Evolutionary conservation across 2,797 vertebrate genomes (phyloP).

Genomic region (Lagorchestes hirsutus): DNA sequence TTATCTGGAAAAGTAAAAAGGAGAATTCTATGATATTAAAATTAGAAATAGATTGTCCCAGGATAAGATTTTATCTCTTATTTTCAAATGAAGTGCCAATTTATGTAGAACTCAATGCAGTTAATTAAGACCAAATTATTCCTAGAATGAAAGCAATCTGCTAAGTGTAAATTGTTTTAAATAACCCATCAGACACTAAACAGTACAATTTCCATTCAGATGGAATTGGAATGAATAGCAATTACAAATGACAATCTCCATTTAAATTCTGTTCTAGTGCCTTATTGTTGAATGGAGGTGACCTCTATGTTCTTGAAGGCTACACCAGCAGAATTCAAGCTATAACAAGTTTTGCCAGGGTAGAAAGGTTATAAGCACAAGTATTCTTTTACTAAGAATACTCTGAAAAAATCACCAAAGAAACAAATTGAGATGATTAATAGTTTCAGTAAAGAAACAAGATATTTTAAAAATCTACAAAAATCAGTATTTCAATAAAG

Average conservation of each 20-base stretch:
- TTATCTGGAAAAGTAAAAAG: constrained; percentile 84
- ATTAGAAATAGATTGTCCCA: constrained; percentile 24
- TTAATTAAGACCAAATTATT: constrained; percentile 29
- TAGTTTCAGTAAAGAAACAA: not conserved
- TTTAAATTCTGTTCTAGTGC: not conserved
- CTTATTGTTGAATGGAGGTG: not conserved
- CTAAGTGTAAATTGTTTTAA: constrained; percentile 20
- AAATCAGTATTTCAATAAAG: not conserved
- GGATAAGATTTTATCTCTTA: constrained; percentile 7
- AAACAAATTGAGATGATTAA: not conserved
- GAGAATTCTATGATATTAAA: constrained; percentile 41
- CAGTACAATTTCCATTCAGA: not conserved
- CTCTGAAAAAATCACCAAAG: not conserved
- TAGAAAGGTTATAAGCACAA: not conserved
- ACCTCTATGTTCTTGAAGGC: not conserved
- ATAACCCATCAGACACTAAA: not conserved
- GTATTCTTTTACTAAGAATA: not conserved
- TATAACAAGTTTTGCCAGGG: not conserved
- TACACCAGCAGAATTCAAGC: not conserved
- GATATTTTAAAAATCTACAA: not conserved
- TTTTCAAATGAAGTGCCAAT: not conserved
- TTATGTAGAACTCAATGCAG: not conserved
- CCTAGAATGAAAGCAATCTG: not conserved
- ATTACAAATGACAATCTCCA: constrained; percentile 15
- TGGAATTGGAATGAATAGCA: constrained; percentile 4